A percentile compares a stretch with the other conserved stretches of the same genome.
Conservation (phyloP, 92 coral and sea anemone genomes). For the Ricordea florida region DNA sequence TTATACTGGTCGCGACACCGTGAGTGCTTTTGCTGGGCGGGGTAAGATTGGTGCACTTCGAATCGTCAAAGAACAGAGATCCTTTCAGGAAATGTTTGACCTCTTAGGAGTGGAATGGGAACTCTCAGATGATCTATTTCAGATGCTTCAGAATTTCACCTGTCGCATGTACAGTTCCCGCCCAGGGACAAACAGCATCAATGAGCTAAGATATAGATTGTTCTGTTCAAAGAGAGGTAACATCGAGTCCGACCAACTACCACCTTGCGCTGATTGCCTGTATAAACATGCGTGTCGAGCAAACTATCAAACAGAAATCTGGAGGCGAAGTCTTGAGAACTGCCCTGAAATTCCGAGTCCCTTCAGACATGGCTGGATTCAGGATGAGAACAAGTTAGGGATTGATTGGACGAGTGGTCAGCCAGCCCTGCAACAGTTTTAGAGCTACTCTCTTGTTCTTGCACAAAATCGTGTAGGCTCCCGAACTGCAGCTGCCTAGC, state of each 20-base stretch:
- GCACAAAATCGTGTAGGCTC: conserved; percentile 30
- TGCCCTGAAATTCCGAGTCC: conserved; percentile 31
- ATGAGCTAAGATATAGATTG: conserved; percentile 32
- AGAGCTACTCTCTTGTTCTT: conserved; percentile 40
- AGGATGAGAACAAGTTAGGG: conserved; percentile 28
- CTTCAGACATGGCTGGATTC: conserved; percentile 37
- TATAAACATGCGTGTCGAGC: conserved; percentile 19
- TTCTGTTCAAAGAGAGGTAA: conserved; percentile 20
- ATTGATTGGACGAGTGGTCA: conserved; percentile 59
- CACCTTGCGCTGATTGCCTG: conserved; percentile 10
- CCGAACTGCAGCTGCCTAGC: conserved; percentile 40
- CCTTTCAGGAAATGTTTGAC: too few species aligned
- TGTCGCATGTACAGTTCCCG: conserved; percentile 33
- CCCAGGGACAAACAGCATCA: conserved; percentile 32
- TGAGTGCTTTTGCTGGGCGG: too few species aligned
- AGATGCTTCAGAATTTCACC: conserved; percentile 26
- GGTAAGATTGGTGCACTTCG: conserved; percentile 12
- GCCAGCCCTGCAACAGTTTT: conserved; percentile 48
- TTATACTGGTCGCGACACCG: too few species aligned
- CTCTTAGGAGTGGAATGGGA: too few species aligned
- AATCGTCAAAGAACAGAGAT: neutral
- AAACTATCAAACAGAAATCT: conserved; percentile 51
- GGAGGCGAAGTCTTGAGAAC: conserved; percentile 38
- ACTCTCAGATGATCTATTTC: conserved; percentile 18
- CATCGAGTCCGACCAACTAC: conserved; percentile 8